Percentiles rank a stretch among this genome's conserved stretches.
Conservation (phyloP, 1,140 invertebrate species). For the Neocloeon triangulifer region DNA sequence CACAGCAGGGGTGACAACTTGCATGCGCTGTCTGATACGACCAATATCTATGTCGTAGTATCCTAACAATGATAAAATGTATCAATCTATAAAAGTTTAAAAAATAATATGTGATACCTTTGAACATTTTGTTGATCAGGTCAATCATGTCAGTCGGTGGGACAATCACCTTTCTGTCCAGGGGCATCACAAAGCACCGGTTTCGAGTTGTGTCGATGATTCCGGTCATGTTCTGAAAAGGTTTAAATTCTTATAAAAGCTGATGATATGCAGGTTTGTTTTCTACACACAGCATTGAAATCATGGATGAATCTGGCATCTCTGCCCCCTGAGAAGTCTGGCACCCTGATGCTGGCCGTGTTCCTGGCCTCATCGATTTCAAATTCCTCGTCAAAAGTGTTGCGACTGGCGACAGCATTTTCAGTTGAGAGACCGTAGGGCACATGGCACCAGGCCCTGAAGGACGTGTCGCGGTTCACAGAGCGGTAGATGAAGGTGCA, state of each 20-base stretch:
- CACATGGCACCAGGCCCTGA: too few relatives aligned
- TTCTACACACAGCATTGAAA: constrained; percentile 42
- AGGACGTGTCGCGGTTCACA: too few relatives aligned
- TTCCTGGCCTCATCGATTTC: constrained; percentile 42
- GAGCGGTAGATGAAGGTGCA: too few relatives aligned
- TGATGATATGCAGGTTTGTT: constrained; percentile 1
- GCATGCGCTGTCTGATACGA: constrained; percentile 52
- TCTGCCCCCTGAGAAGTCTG: constrained; percentile 50
- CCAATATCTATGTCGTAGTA: constrained; percentile 66
- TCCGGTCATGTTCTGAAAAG: constrained; percentile 45
- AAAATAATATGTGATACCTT: too few relatives aligned
- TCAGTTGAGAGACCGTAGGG: too few relatives aligned
- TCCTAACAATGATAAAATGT: constrained; percentile 20
- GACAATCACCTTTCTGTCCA: constrained; percentile 46
- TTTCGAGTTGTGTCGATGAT: constrained; percentile 57
- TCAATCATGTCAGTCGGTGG: constrained; percentile 54
- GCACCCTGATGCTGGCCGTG: constrained; percentile 57
- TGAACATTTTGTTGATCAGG: constrained; percentile 55
- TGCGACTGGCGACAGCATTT: too few relatives aligned
- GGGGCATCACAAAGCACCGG: constrained; percentile 72
- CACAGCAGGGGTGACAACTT: constrained; percentile 45
- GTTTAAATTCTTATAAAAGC: constrained; percentile 4
- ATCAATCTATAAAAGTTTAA: too few relatives aligned
- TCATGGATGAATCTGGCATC: constrained; percentile 71
- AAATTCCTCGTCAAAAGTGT: constrained; percentile 54